Conservation (phyloP, 1,140 invertebrate species). For the Brachionus manjavacas region DNA sequence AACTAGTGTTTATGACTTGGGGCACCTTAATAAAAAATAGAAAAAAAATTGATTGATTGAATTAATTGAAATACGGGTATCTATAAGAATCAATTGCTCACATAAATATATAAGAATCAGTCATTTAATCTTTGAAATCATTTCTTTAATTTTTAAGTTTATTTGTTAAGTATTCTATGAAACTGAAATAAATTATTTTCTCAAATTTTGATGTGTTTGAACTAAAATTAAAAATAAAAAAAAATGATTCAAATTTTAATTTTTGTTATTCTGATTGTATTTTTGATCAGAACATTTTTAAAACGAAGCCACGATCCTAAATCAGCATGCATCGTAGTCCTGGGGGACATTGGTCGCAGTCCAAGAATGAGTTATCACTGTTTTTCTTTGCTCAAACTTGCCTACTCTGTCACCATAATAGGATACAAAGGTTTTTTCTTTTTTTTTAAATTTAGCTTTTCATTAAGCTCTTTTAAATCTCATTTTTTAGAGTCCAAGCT, state of each 20-base stretch:
- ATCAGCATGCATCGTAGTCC: conserved; percentile 17
- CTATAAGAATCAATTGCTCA: no score
- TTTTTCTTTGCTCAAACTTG: background rate
- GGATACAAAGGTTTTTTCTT: conserved; percentile 19
- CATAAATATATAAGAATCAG: no score
- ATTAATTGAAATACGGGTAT: no score
- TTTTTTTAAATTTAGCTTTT: background rate
- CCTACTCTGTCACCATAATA: background rate
- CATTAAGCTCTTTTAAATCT: background rate
- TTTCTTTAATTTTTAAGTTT: background rate
- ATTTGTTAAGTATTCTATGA: background rate
- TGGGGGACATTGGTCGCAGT: conserved; percentile 39
- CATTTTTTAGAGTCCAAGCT: background rate
- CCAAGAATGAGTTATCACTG: conserved; percentile 37
- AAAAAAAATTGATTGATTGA: no score
- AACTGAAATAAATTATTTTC: background rate
- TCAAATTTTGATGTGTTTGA: background rate
- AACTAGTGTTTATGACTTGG: no score
- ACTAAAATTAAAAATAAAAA: background rate
- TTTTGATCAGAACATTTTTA: background rate
- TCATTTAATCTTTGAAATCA: no score
- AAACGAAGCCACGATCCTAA: background rate
- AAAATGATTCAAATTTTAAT: conserved; percentile 3
- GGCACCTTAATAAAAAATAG: no score
- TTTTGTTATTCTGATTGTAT: background rate